Evolutionary conservation across 2,797 vertebrate species (phyloP), one percentile per base, ranked within the genome.

Genomic region (Melanotaenia parkinsoni): DNA sequence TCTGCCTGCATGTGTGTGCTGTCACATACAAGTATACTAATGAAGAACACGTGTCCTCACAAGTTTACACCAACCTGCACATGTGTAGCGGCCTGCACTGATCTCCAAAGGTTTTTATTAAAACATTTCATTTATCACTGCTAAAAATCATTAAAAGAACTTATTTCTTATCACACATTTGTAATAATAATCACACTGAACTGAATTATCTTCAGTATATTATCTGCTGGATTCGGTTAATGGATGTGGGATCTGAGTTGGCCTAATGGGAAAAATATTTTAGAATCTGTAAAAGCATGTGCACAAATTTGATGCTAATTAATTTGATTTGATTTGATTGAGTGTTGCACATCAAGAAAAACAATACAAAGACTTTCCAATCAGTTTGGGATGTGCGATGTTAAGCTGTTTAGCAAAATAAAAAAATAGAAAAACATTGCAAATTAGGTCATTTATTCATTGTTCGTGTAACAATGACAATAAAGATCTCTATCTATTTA

Each of bases 251-350:
- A 51, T 67, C 40, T 74, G 60, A 72, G 65, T 33, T 64, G 60
- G 58, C 59, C 33, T 22, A 1, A 22, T 58, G 74, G 70, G 74
- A 33, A 61, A 60, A 75, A 54, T 33, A 18, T 57, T 57, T 60
- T 59, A 68, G 54, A 74, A 88, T 78, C 59, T 63, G 68, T 57
- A 63, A 51, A 78, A 78, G 50, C 64, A 63, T 76, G 58, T 58
- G 53, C 7, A n/a, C 20, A 67, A 22, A 75, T 83, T 76, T 37
- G 65, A 66, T 65, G 77, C 70, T 66, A 71, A 82, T 83, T 77
- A 79, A 79, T 76, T 67, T 67, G 64, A 89, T 78, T 74, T 77
- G 79, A 79, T 76, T 67, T 67, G 64, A 89, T 78, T 74, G 59
- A 80, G 76, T 51, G 68, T 74, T 63, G 68, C 67, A 65, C 74